Evolutionary conservation across 2,113 vertebrate species (phyloP).

Genomic region (Oreamnos americanus): DNA sequence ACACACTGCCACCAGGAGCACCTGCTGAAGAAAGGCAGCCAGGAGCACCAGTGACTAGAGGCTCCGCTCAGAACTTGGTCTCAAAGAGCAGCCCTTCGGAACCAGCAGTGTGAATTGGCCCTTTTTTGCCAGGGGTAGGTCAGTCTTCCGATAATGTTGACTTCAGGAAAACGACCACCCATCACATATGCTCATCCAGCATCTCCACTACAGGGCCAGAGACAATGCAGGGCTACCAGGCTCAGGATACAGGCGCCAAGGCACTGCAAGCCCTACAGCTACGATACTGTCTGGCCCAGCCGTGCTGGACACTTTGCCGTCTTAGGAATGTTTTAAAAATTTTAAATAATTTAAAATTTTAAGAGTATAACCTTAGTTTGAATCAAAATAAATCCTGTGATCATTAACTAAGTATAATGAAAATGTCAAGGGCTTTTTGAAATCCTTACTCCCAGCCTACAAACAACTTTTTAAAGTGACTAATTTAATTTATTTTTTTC

Average conservation of each 20-base stretch:
- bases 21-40: not conserved
- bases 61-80: not conserved
- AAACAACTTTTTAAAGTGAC: not conserved
- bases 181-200: not conserved
- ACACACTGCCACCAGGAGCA: not conserved
- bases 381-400: not conserved
- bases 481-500: not conserved
- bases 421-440: not conserved
- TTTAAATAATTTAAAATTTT: not conserved
- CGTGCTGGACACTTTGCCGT: fast-evolving
- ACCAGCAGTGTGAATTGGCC: not conserved
- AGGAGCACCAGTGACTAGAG: not conserved
- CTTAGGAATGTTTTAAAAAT: not conserved
- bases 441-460: not conserved
- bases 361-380: not conserved
- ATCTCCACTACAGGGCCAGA: not conserved
- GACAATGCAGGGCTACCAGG: not conserved
- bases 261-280: not conserved
- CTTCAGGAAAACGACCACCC: not conserved
- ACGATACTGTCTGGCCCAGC: fast-evolving
- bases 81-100: not conserved
- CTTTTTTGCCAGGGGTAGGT: not conserved
- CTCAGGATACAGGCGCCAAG: fast-evolving
- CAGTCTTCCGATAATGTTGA: not conserved
- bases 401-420: not conserved